A percentile compares a stretch with the other conserved stretches of the same genome.
Conservation (phyloP, 2,888 invertebrate species). For the Nephrotoma flavescens region DNA sequence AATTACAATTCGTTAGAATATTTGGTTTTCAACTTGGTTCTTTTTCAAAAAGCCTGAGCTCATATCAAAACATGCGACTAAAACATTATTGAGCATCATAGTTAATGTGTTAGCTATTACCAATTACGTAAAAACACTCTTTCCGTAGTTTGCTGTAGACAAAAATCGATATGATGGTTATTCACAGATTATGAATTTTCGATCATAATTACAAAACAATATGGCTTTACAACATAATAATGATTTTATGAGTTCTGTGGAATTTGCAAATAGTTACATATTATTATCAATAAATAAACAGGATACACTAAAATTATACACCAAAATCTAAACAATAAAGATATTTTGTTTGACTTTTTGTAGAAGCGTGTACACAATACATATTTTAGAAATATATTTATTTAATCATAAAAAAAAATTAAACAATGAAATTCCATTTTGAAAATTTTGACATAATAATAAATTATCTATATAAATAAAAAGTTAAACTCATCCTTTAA, state of each 20-base stretch:
- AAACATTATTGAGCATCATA: too few relatives aligned
- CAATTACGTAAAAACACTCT: too few relatives aligned
- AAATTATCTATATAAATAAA: neutral
- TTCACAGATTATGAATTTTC: neutral
- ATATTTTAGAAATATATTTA: neutral
- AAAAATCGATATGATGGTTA: neutral
- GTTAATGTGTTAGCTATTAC: too few relatives aligned
- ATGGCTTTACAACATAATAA: neutral
- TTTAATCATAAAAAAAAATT: neutral
- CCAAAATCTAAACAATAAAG: neutral
- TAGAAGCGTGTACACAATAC: neutral
- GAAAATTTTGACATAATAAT: neutral
- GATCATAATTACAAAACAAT: neutral
- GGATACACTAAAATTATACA: neutral
- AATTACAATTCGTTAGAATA: too few relatives aligned
- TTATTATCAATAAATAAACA: neutral
- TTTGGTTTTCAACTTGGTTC: too few relatives aligned
- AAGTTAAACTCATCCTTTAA: neutral
- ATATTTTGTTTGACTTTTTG: neutral
- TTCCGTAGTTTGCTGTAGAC: too few relatives aligned
- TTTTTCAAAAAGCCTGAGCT: too few relatives aligned
- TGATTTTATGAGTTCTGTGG: neutral
- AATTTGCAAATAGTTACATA: neutral
- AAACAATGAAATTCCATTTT: neutral
- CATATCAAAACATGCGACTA: too few relatives aligned